These are phyloP conservation scores for Irena cyanogastra DNA, from an alignment of 2,113 vertebrate species.

Conservation along the genomic window DNA sequence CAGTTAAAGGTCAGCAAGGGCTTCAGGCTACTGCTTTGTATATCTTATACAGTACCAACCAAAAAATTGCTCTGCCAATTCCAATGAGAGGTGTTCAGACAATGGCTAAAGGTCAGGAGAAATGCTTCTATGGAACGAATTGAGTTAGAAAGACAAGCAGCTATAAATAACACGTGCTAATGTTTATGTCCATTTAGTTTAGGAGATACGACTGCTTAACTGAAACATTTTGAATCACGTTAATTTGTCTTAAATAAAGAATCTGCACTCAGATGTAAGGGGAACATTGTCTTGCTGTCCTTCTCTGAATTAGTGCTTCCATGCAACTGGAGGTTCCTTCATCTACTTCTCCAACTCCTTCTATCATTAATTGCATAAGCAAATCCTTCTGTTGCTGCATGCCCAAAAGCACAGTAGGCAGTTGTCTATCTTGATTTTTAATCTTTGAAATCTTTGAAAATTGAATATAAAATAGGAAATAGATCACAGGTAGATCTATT, in stretches of 20 bases:
- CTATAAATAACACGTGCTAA: not conserved
- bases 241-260: not conserved
- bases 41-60: not conserved
- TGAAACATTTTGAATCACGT: not conserved
- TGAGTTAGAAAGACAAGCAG: not conserved
- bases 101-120: not conserved
- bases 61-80: not conserved
- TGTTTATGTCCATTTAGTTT: not conserved
- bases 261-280: not conserved
- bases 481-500: not conserved
- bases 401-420: not conserved
- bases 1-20: conserved; percentile 40
- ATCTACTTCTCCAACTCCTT: not conserved
- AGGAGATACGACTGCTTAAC: not conserved
- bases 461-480: not conserved
- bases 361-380: not conserved
- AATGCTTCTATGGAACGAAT: not conserved
- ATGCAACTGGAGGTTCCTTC: not conserved
- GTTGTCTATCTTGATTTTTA: not conserved
- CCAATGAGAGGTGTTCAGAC: not conserved
- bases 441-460: not conserved
- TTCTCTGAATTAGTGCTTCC: not conserved
- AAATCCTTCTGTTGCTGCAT: not conserved
- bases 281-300: not conserved
- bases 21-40: not conserved